Conservation (phyloP, 1,140 invertebrate genomes). For the Micrasema longulum region DNA sequence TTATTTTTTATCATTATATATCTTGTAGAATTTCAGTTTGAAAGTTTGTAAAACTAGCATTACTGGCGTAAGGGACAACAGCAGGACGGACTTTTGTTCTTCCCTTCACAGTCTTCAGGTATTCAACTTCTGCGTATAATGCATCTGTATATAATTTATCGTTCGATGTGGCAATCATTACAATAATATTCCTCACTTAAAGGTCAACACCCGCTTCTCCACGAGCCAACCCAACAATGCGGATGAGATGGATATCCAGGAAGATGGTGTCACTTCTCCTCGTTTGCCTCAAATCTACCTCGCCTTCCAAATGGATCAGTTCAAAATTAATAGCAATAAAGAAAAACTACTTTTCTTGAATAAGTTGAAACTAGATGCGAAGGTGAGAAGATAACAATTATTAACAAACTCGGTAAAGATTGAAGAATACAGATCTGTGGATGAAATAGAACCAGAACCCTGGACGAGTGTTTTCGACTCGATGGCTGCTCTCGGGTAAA, state of each 20-base stretch:
- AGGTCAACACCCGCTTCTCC: conserved; percentile 67
- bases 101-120: conserved; percentile 64
- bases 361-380: conserved; percentile 78
- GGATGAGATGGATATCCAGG: conserved; percentile 53
- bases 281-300: conserved; percentile 71
- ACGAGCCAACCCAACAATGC: conserved; percentile 50
- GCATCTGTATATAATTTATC: not conserved
- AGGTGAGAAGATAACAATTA: conserved; percentile 67
- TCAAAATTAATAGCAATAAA: conserved; percentile 71
- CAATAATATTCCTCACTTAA: not conserved
- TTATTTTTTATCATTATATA: too few relatives aligned
- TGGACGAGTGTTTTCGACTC: too few relatives aligned
- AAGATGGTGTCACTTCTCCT: conserved; percentile 52
- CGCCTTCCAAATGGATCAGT: conserved; percentile 74
- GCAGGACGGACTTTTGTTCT: conserved; percentile 60
- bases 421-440: too few relatives aligned
- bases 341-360: conserved; percentile 75
- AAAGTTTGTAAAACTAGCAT: conserved; percentile 78
- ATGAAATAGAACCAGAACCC: too few relatives aligned
- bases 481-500: too few relatives aligned
- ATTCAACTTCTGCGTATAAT: conserved; percentile 10
- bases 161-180: too few relatives aligned
- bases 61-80: conserved; percentile 74
- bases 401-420: too few relatives aligned
- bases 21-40: conserved; percentile 75